Percentiles rank a stretch among this genome's conserved stretches.
These are phyloP conservation scores for Odontamblyopus rebecca DNA, from an alignment of 2,797 vertebrate species.

Conservation along the genomic window DNA sequence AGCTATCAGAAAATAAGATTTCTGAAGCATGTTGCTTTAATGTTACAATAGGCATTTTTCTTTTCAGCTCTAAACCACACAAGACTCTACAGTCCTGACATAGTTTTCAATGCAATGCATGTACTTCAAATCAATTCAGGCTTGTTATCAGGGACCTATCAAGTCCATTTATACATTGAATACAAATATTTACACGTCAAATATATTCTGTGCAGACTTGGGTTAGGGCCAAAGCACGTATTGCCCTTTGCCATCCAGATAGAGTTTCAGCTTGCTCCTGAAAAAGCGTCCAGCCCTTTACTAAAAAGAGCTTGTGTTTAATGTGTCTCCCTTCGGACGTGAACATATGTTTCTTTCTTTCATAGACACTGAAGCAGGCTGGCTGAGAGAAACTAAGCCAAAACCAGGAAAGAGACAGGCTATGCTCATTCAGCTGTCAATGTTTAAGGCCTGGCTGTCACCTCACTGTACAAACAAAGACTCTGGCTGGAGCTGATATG, in stretches of 20 bases:
- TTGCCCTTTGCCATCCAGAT: constrained; percentile 70
- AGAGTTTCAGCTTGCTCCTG: constrained; percentile 74
- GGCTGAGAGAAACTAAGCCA: constrained; percentile 45
- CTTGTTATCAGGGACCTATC: constrained; percentile 72
- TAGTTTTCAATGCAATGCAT: constrained; percentile 51
- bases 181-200: constrained; percentile 81
- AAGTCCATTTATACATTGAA: constrained; percentile 74
- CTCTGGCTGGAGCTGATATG: constrained; percentile 62
- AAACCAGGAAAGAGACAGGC: constrained; percentile 54
- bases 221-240: constrained; percentile 70
- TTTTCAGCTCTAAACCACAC: constrained; percentile 45
- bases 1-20: not conserved
- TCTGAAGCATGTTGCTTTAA: constrained; percentile 1
- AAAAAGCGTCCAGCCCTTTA: constrained; percentile 66
- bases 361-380: constrained; percentile 44
- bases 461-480: constrained; percentile 66
- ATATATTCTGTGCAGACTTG: constrained; percentile 68
- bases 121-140: constrained; percentile 61
- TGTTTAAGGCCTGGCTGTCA: constrained; percentile 65
- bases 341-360: constrained; percentile 77
- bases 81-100: constrained; percentile 41
- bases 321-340: constrained; percentile 63
- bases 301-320: constrained; percentile 73
- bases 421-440: constrained; percentile 52
- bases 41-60: constrained; percentile 29